phyloP scores from a whole-genome alignment of 1,140 invertebrate species.

The Drosophila pandora region DNA sequence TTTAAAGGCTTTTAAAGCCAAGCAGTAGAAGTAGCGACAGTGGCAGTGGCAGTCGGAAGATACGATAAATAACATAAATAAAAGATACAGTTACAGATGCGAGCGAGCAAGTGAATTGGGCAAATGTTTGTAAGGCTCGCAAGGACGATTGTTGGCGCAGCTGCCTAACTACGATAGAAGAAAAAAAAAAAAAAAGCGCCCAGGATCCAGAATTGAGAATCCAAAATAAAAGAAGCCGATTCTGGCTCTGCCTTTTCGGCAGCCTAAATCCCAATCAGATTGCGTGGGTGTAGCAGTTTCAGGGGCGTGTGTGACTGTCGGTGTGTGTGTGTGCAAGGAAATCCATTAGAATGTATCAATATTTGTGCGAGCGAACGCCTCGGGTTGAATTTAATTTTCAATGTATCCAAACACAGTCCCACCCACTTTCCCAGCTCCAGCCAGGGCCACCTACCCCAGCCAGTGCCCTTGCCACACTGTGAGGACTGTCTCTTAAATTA shows the following conservation, averaged over 20 bases:
- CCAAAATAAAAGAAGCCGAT: slow-evolving; percentile 1
- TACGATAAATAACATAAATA: slow-evolving; percentile 81
- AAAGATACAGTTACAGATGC: slow-evolving; percentile 56
- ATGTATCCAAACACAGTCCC: slow-evolving; percentile 57
- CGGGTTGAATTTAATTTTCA: slow-evolving; percentile 78
- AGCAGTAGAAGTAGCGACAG: slow-evolving; percentile 14
- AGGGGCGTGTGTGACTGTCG: slow-evolving; percentile 8
- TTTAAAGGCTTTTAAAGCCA: slow-evolving; percentile 73
- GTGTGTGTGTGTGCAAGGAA: slow-evolving; percentile 51
- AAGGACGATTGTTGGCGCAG: slow-evolving; percentile 70
- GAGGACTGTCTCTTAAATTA: slow-evolving; percentile 58
- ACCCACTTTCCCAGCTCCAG: background rate
- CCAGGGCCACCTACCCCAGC: too few relatives aligned
- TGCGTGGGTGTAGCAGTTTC: slow-evolving; percentile 8
- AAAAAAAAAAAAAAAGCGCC: slow-evolving; percentile 49
- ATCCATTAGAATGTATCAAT: slow-evolving; percentile 83
- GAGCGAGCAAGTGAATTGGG: slow-evolving; percentile 57
- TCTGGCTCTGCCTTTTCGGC: slow-evolving; percentile 51
- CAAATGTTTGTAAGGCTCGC: slow-evolving; percentile 66
- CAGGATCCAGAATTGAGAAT: background rate
- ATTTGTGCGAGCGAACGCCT: slow-evolving; percentile 73
- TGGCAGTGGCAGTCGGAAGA: slow-evolving; percentile 31
- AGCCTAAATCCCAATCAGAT: slow-evolving; percentile 49
- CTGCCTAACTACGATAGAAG: slow-evolving; percentile 79
- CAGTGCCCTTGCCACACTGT: background rate